phyloP scores from a whole-genome alignment of 2,888 invertebrate genomes.

The Himalopsyche tibetana region DNA sequence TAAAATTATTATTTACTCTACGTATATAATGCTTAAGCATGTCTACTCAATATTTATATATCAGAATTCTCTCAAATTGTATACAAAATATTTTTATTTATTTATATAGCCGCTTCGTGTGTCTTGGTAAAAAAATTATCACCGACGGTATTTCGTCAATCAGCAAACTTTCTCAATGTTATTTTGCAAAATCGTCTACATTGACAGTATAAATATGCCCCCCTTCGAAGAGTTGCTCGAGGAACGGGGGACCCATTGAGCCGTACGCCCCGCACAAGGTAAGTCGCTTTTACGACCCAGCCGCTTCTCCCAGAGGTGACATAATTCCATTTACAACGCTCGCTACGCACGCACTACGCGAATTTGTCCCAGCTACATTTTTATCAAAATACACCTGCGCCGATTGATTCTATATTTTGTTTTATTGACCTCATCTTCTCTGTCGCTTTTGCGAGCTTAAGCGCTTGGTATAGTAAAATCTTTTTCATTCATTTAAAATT shows the following conservation, averaged over 20 bases:
- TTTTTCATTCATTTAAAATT: too few species aligned
- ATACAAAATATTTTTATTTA: too few species aligned
- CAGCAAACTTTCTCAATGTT: slow-evolving; percentile 1
- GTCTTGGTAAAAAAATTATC: not conserved
- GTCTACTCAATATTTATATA: too few species aligned
- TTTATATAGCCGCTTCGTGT: too few species aligned
- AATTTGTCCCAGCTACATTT: slow-evolving; percentile 33
- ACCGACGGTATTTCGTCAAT: slow-evolving; percentile 11
- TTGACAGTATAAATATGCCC: slow-evolving; percentile 21
- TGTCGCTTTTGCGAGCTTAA: too few species aligned
- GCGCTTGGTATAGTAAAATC: too few species aligned
- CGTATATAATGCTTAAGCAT: too few species aligned
- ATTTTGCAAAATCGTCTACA: slow-evolving; percentile 21
- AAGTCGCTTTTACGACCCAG: slow-evolving; percentile 61
- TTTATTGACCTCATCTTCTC: too few species aligned
- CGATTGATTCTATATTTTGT: not conserved
- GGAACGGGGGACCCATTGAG: slow-evolving; percentile 6
- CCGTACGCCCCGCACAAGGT: slow-evolving; percentile 46
- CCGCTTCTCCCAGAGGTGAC: slow-evolving; percentile 63
- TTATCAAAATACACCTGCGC: slow-evolving; percentile 17
- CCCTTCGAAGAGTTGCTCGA: not conserved
- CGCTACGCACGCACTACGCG: slow-evolving; percentile 26
- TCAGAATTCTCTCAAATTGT: too few species aligned
- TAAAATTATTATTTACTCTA: too few species aligned
- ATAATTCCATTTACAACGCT: slow-evolving; percentile 62